Conservation (phyloP, 2,888 invertebrate genomes). For the Drepanosiphum platanoidis region DNA sequence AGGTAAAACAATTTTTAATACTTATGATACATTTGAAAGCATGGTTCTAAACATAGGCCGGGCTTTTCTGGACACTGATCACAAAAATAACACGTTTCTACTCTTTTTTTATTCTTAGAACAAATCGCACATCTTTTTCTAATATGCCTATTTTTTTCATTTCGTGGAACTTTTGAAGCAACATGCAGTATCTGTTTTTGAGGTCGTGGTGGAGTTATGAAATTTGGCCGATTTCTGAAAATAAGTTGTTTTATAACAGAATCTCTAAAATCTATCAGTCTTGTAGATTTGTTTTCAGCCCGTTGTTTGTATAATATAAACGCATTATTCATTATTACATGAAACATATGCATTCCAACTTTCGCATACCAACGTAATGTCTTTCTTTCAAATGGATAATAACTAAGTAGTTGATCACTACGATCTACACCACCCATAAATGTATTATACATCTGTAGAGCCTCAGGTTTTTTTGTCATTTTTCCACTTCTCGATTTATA, state of each 20-base stretch:
- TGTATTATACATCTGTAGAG: conserved; percentile 64
- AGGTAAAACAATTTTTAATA: neutral
- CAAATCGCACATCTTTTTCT: conserved; percentile 15
- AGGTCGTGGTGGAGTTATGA: neutral
- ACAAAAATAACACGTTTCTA: neutral
- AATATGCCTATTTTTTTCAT: conserved; percentile 15
- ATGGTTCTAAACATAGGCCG: conserved; percentile 10
- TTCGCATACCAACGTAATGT: conserved; percentile 44
- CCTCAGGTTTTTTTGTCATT: conserved; percentile 62
- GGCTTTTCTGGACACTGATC: conserved; percentile 11
- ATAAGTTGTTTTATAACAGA: conserved; percentile 20
- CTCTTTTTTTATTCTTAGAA: conserved; percentile 16
- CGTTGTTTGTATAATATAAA: neutral
- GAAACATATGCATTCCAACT: conserved; percentile 27
- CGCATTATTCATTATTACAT: conserved; percentile 40
- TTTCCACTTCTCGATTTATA: conserved; percentile 56
- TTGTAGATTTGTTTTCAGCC: neutral
- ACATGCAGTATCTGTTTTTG: neutral
- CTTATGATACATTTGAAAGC: conserved; percentile 4
- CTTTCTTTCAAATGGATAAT: conserved; percentile 50
- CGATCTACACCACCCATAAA: conserved; percentile 63
- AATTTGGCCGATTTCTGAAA: conserved; percentile 13
- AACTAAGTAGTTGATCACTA: conserved; percentile 38
- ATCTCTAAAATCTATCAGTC: conserved; percentile 25
- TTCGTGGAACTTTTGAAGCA: conserved; percentile 5